Evolutionary conservation across 1,140 invertebrate species (phyloP).

Genomic region (Apis mellifera): Amel_HAv3.1 CM009936.2:3558501-3559000

Average conservation of each 20-base stretch:
- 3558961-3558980: too few species aligned
- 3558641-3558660: not conserved
- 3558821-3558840: not conserved
- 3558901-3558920: too few species aligned
- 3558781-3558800: not conserved
- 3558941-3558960: too few species aligned
- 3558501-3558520: too few species aligned
- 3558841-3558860: not conserved
- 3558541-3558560: too few species aligned
- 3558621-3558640: slow-evolving; percentile 17
- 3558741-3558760: not conserved
- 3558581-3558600: too few species aligned
- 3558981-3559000: too few species aligned
- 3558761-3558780: not conserved
- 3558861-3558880: not conserved
- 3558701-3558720: slow-evolving; percentile 16
- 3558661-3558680: not conserved
- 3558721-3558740: slow-evolving; percentile 4
- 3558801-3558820: not conserved
- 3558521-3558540: too few species aligned
- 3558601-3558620: not conserved
- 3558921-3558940: too few species aligned
- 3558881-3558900: not conserved
- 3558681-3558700: not conserved
- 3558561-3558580: too few species aligned